Percentiles rank a stretch among this genome's conserved stretches.
Evolutionary conservation across 2,797 vertebrate genomes (phyloP).

Genomic region (Etheostoma nigrum): DNA sequence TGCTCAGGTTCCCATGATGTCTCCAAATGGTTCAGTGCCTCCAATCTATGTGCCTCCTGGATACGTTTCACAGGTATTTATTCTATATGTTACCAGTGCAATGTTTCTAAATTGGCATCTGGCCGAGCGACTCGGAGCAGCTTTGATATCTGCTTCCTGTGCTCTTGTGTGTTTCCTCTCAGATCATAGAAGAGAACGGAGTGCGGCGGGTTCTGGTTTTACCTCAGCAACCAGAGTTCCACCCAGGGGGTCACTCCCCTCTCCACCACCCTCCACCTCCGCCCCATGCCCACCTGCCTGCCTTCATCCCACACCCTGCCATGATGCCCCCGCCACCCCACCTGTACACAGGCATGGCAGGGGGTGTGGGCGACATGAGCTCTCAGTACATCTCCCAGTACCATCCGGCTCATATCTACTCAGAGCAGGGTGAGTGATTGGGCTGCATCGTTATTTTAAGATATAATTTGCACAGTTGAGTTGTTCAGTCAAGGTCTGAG

Average conservation of each 20-base stretch:
- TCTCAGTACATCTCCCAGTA: conserved; percentile 97
- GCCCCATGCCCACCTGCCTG: conserved; percentile 92
- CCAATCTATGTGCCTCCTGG: conserved; percentile 99
- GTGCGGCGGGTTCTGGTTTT: conserved; percentile 98
- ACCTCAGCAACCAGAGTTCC: conserved; percentile 98
- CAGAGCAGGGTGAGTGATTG: conserved; percentile 92
- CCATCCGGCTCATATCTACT: conserved; percentile 93
- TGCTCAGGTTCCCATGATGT: conserved; percentile 99
- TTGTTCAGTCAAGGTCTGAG: conserved; percentile 9
- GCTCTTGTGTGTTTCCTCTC: conserved; percentile 14
- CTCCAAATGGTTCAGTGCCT: conserved; percentile 99
- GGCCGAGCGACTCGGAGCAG: background rate
- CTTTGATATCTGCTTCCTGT: background rate
- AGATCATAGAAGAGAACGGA: conserved; percentile 99
- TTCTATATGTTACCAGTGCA: background rate
- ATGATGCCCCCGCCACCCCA: conserved; percentile 94
- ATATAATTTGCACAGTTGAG: conserved; percentile 2
- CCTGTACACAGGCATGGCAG: conserved; percentile 91
- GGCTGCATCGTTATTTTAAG: conserved; percentile 12
- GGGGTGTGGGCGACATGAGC: conserved; percentile 91
- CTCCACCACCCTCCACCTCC: conserved; percentile 93
- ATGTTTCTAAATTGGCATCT: background rate
- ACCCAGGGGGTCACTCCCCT: conserved; percentile 93
- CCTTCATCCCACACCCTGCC: conserved; percentile 95
- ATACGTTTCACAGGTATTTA: conserved; percentile 95